phyloP scores from a whole-genome alignment of 2,888 invertebrate genomes.

The Ramazzottius varieornatus region DNA sequence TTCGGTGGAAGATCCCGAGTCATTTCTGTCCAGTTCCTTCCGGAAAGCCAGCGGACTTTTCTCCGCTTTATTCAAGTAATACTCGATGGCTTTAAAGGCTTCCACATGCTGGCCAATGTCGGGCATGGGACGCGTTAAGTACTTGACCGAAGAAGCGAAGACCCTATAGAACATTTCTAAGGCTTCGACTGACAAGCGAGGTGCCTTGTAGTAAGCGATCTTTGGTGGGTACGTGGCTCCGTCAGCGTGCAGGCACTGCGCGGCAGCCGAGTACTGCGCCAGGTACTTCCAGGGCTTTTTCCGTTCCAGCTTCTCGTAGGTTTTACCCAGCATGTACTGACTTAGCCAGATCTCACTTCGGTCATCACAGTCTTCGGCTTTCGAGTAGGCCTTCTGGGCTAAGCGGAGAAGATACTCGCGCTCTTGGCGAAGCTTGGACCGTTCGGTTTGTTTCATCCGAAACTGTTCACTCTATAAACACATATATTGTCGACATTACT shows the following conservation, averaged over 20 bases:
- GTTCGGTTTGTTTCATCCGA: not conserved
- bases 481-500: not conserved
- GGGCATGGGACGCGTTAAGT: not conserved
- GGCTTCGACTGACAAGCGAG: conserved; percentile 57
- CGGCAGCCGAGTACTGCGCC: conserved; percentile 29
- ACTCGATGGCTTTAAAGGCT: not conserved
- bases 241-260: conserved; percentile 45
- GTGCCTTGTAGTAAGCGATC: conserved; percentile 56
- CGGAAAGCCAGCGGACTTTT: conserved; percentile 5
- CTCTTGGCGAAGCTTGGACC: not conserved
- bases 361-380: conserved; percentile 15
- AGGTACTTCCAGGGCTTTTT: conserved; percentile 5
- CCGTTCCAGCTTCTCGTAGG: conserved; percentile 45
- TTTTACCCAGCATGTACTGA: conserved; percentile 84
- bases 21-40: not conserved
- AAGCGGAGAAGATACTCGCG: not conserved
- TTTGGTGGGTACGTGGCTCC: conserved; percentile 57
- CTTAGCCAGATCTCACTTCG: conserved; percentile 71
- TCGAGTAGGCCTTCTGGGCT: not conserved
- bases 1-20: too few relatives aligned
- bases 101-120: not conserved
- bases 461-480: conserved; percentile 1
- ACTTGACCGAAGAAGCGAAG: not conserved
- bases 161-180: conserved; percentile 30
- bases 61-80: not conserved